Evolutionary conservation across 2,797 vertebrate species (phyloP).

Genomic region (Ptychobarbus kaznakovi): DNA sequence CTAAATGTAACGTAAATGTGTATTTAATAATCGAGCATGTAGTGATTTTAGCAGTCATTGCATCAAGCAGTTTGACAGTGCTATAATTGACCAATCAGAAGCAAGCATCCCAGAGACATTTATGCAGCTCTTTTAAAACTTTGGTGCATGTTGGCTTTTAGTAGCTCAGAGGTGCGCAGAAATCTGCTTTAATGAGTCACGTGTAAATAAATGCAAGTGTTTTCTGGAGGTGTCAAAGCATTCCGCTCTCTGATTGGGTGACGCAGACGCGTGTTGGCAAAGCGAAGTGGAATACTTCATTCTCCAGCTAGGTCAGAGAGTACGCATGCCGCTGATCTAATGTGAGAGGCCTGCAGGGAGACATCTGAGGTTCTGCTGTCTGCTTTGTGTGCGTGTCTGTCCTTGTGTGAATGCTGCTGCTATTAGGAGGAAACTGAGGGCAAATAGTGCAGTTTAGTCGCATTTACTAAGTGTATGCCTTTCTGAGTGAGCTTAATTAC

Average conservation of each 20-base stretch:
- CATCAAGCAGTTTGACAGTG: neutral
- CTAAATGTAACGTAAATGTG: neutral
- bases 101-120: neutral
- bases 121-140: neutral
- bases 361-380: constrained; percentile 57
- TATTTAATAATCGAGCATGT: neutral
- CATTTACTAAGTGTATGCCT: neutral
- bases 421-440: constrained; percentile 12
- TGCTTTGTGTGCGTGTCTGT: constrained; percentile 4
- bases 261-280: constrained; percentile 10
- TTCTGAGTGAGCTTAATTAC: constrained; percentile 20
- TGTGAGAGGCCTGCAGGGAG: constrained; percentile 70
- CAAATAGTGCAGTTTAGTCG: neutral
- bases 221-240: constrained; percentile 19
- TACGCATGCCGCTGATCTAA: constrained; percentile 62
- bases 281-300: constrained; percentile 2
- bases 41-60: neutral
- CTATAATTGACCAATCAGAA: neutral
- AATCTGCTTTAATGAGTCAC: neutral
- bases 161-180: neutral
- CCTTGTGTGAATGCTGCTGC: neutral
- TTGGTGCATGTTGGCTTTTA: neutral
- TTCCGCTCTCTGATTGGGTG: constrained; percentile 9
- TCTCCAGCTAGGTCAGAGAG: constrained; percentile 50
- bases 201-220: constrained; percentile 18